Conservation (phyloP, 2,797 vertebrate genomes). For the Scleropages formosus region DNA sequence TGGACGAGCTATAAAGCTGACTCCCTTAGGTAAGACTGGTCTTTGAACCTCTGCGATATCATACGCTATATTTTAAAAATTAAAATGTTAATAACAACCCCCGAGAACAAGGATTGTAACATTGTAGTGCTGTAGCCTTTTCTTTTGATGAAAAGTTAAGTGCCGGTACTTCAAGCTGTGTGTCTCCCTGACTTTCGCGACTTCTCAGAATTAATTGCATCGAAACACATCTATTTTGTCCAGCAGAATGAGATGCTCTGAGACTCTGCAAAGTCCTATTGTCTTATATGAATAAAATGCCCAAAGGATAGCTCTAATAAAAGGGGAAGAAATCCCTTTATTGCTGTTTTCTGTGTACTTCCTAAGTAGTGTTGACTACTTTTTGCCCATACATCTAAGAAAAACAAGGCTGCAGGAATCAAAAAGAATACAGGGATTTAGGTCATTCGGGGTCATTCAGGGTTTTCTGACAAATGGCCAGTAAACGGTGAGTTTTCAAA, state of each 20-base stretch:
- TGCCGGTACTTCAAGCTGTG: neutral
- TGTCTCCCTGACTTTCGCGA: neutral
- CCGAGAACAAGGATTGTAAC: neutral
- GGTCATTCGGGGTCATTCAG: too few relatives aligned
- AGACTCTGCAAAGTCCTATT: constrained; percentile 24
- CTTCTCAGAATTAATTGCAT: neutral
- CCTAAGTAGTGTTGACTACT: constrained; percentile 35
- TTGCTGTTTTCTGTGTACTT: constrained; percentile 29
- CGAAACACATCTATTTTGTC: neutral
- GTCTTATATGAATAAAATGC: constrained; percentile 33
- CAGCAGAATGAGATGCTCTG: neutral
- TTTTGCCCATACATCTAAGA: constrained; percentile 34
- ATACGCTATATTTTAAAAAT: neutral
- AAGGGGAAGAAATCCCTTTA: constrained; percentile 33
- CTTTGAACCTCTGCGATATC: neutral
- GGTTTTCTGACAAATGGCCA: too few relatives aligned
- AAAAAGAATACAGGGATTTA: constrained; percentile 23
- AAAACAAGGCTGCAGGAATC: constrained; percentile 42
- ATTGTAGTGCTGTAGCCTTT: neutral
- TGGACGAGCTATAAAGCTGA: too few relatives aligned
- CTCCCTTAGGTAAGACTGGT: neutral
- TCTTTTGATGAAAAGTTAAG: neutral
- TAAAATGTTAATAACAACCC: neutral
- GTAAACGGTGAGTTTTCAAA: too few relatives aligned
- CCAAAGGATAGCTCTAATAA: constrained; percentile 36